Evolutionary conservation across 2,113 vertebrate genomes (phyloP).

Genomic region (Vulpes lagopus): DNA sequence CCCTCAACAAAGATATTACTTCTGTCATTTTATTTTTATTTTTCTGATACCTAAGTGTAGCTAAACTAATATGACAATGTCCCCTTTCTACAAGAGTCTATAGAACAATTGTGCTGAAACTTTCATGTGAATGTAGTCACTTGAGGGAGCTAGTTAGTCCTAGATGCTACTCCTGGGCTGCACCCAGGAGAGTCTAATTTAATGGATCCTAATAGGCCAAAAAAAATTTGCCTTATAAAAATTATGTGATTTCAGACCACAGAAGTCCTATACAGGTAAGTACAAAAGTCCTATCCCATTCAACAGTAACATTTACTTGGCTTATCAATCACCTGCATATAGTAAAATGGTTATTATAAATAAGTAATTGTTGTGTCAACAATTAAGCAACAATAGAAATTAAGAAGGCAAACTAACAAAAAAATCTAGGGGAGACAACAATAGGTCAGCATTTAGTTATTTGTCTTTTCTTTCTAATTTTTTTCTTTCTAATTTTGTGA

Average conservation of each 20-base stretch:
- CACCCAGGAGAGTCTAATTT: background rate
- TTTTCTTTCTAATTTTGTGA: background rate
- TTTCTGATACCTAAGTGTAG: background rate
- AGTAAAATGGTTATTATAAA: background rate
- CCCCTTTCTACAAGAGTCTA: background rate
- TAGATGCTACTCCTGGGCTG: background rate
- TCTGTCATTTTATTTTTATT: background rate
- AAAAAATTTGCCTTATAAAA: background rate
- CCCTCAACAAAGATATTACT: background rate
- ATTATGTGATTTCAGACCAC: background rate
- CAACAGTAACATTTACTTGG: background rate
- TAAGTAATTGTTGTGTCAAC: background rate
- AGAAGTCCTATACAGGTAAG: background rate
- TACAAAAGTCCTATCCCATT: background rate
- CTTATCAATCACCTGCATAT: background rate
- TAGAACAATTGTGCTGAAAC: background rate
- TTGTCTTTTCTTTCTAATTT: background rate
- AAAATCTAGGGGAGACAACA: background rate
- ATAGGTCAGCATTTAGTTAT: background rate
- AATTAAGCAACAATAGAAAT: background rate
- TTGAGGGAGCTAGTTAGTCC: background rate
- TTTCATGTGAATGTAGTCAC: background rate
- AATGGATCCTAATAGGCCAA: background rate
- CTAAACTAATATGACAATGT: background rate
- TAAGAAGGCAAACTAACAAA: background rate